Conservation (phyloP, 1,140 invertebrate species). For the Holotrichia oblita region DNA sequence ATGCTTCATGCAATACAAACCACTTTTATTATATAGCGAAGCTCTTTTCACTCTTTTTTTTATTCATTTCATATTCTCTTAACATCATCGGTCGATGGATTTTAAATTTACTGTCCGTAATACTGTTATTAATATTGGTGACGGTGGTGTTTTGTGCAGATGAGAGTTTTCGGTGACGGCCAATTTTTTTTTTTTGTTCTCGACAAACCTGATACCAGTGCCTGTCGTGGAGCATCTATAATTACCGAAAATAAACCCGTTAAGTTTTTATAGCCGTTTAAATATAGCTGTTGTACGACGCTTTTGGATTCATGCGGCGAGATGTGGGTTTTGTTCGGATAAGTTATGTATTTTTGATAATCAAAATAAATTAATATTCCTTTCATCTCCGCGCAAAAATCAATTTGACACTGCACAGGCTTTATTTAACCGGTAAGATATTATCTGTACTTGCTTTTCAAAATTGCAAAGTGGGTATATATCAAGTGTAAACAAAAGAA, state of each 20-base stretch:
- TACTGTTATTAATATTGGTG: conserved; percentile 6
- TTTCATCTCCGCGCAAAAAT: not conserved
- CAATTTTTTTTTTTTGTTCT: not conserved
- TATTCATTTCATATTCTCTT: not conserved
- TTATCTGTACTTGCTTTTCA: too few species aligned
- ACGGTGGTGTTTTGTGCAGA: not conserved
- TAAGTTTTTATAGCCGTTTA: not conserved
- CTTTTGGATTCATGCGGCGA: not conserved
- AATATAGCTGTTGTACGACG: not conserved
- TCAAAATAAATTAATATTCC: not conserved
- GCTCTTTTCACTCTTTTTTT: not conserved
- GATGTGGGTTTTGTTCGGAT: not conserved
- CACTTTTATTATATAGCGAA: not conserved
- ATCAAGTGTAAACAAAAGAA: too few species aligned
- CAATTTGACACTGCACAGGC: too few species aligned
- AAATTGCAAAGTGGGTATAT: too few species aligned
- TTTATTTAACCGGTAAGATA: too few species aligned
- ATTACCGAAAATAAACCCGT: conserved; percentile 9
- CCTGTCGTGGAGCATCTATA: not conserved
- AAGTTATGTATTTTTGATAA: not conserved
- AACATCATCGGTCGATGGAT: conserved; percentile 2
- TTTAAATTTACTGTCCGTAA: not conserved
- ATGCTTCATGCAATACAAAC: not conserved
- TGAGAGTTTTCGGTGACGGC: not conserved
- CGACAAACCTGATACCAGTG: not conserved